Evolutionary conservation across 2,888 invertebrate genomes (phyloP).

Genomic region (Tachina grossa): DNA sequence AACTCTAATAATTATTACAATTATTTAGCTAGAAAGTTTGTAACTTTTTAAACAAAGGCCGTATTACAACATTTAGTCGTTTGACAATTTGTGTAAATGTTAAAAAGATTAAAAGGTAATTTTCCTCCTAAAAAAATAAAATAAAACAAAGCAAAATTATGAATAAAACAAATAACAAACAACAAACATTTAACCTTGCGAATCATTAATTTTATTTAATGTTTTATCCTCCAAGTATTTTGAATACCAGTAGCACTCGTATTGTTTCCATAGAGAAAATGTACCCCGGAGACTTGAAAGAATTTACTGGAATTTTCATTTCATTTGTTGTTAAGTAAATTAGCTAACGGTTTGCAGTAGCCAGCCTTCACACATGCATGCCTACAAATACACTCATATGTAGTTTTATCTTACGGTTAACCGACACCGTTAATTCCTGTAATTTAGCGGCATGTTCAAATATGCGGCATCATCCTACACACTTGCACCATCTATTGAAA

Average conservation of each 20-base stretch:
- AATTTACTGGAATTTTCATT: constrained; percentile 44
- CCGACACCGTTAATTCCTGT: constrained; percentile 73
- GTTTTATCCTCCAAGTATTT: constrained; percentile 13
- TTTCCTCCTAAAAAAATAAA: constrained; percentile 31
- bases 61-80: constrained; percentile 41
- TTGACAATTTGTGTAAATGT: constrained; percentile 47
- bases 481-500: constrained; percentile 13
- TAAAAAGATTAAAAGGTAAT: constrained; percentile 42
- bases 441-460: constrained; percentile 73
- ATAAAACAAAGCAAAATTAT: not conserved
- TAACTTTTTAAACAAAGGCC: constrained; percentile 21
- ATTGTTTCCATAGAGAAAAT: constrained; percentile 42
- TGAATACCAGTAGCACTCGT: constrained; percentile 62
- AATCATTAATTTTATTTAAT: constrained; percentile 55
- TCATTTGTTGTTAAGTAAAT: constrained; percentile 25
- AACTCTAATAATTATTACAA: constrained; percentile 79
- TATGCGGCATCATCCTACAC: constrained; percentile 58
- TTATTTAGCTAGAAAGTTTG: constrained; percentile 71
- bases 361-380: not conserved
- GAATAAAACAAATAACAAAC: constrained; percentile 32
- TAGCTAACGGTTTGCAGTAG: constrained; percentile 55
- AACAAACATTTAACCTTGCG: constrained; percentile 36
- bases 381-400: not conserved
- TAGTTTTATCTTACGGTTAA: constrained; percentile 63
- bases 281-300: constrained; percentile 52